phyloP scores from a whole-genome alignment of 2,888 invertebrate species.

The Luffia ferchaultella region DNA sequence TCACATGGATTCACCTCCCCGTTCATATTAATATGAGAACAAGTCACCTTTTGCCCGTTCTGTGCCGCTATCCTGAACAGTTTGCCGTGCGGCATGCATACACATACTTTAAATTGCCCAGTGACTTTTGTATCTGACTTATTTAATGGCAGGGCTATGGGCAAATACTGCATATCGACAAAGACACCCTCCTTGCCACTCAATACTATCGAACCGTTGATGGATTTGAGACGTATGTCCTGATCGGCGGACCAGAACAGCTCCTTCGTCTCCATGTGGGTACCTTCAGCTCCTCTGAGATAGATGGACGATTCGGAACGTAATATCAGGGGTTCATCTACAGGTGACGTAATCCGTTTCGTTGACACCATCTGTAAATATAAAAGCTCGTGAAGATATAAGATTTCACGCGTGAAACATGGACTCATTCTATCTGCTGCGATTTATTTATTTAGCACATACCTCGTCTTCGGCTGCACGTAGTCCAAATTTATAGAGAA shows the following conservation, averaged over 20 bases:
- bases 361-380: constrained; percentile 67
- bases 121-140: constrained; percentile 26
- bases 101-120: constrained; percentile 85
- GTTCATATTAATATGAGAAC: constrained; percentile 69
- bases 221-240: constrained; percentile 77
- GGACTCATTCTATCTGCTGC: no score
- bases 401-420: no score
- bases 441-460: no score
- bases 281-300: constrained; percentile 83
- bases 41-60: constrained; percentile 64
- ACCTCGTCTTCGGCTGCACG: no score
- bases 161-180: constrained; percentile 75
- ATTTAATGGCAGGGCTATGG: constrained; percentile 64
- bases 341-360: constrained; percentile 77
- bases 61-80: constrained; percentile 81
- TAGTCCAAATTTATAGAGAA: no score
- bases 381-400: no score
- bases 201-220: constrained; percentile 77
- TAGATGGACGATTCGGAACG: constrained; percentile 74
- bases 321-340: constrained; percentile 71
- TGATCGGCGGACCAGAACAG: constrained; percentile 81
- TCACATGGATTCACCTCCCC: constrained; percentile 72
- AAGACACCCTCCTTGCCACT: constrained; percentile 75
- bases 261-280: constrained; percentile 74
- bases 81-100: constrained; percentile 90